Evolutionary conservation across 2,797 vertebrate species (phyloP), one percentile per base, ranked within the genome.

Genomic region (Danio kyathit): DNA sequence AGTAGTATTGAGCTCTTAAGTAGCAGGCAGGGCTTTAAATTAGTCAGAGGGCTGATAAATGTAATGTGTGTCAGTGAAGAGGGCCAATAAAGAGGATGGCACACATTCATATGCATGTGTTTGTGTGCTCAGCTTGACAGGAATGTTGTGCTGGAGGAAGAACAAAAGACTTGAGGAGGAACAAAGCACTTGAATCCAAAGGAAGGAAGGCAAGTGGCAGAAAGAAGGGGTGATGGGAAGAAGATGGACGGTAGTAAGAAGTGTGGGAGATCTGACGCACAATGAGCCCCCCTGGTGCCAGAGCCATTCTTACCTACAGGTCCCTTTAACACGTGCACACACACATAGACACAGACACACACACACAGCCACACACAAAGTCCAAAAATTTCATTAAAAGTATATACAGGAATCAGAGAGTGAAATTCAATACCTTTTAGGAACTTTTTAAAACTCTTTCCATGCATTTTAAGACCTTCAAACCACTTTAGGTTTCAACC

Each of bases 41-140:
- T 41, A 67, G 77, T 75, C 82, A 56, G 86, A 90, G 54, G 82
- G 8, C 80, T 89, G 89, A 89, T 90, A 89, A 91, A 92, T 88
- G 83, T 91, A 90, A 91, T 91, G 88, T 88, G 76, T 91, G 88
- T 88, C 89, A 85, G 90, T 84, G 69, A 91, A 87, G 88, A 86
- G 84, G 86, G 84, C 89, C 88, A 90, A 91, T 92, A 93, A 92
- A 93, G 90, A 91, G 90, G 92, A 91, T 89, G 88, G 90, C 87
- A 92, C 87, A 89, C 93, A 93, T 93, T 93, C 90, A 94, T 94
- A 94, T 94, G 93, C 92, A 88, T 92, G 88, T 29, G 88, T 91
- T 89, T 94, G 93, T 94, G 92, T 93, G 91, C 93, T 93, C 94
- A 93, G 93, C 92, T 93, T 94, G 92, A 92, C 89, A 75, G 79